Evolutionary conservation across 2,888 invertebrate species (phyloP), one percentile per base, ranked within the genome.

Genomic region (Oasisia sp.): DNA sequence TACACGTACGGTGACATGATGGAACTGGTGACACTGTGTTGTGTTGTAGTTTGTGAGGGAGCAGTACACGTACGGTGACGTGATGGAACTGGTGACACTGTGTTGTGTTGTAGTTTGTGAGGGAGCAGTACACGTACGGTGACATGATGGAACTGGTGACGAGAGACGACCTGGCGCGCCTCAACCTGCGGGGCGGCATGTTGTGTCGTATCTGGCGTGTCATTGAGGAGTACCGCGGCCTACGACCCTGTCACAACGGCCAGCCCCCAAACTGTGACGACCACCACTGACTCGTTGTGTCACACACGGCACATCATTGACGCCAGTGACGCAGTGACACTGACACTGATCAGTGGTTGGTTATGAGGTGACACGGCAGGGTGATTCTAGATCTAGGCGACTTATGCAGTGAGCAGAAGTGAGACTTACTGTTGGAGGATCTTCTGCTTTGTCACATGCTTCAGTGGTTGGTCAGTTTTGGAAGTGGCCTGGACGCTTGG

Each of bases 151-250:
- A 97, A 93, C 97, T 98, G 94, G 97, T 98, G 94, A 98, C 98
- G 32, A 97, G 98, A 94, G 98, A 98, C 92, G 99, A 99, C 96
- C 96, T 99, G 92, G 97, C 98, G 92, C 97, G 97, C 95, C 97
- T 99, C 92, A 97, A 98, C 92, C 97, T 99, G 93, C 98, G 98
- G 95, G 98, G 98, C 92, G 98, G 98, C 89, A 97, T 98, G 44
- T 98, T 98, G 95, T 97, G 98, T 91, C 97, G 98, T 92, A 97
- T 99, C 93, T 99, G 99, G 99, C 97, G 98, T 93, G 98, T 98
- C 0, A 97, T 99, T 92, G 96, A 97, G 93, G 97, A 97, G 92
- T 95, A 96, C 93, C 95, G 97, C n/a, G 90, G 74, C n/a, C 27
- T 74, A 7, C 14, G 74, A 74, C 74, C 74, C 27, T 74, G 74